A percentile compares a stretch with the other conserved stretches of the same genome.
These are phyloP conservation scores for Dicrurus megarhynchus DNA, from an alignment of 2,113 vertebrate genomes.

Conservation along the genomic window DNA sequence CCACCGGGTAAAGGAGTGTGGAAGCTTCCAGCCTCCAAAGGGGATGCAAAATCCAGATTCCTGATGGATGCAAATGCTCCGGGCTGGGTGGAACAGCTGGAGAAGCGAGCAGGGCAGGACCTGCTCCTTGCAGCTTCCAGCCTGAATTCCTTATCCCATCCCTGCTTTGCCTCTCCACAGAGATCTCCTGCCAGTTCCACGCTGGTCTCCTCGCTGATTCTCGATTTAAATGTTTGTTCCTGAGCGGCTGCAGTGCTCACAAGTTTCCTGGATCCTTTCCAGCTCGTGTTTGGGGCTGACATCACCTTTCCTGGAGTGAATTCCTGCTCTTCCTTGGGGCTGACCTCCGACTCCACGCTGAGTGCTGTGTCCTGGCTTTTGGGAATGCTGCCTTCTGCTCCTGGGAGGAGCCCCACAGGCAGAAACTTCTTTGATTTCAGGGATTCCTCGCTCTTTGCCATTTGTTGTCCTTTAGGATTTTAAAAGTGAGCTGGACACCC, in stretches of 20 bases:
- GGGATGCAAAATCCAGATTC: not conserved
- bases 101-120: constrained; percentile 20
- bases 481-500: not conserved
- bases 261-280: not conserved
- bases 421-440: not conserved
- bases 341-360: not conserved
- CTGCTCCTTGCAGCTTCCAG: not conserved
- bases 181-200: not conserved
- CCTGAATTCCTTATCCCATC: not conserved
- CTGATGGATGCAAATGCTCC: not conserved
- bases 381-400: not conserved
- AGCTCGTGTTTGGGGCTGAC: not conserved
- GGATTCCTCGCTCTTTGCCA: not conserved
- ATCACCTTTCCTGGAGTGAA: not conserved
- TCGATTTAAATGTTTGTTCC: not conserved
- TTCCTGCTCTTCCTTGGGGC: not conserved
- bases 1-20: rapidly evolving
- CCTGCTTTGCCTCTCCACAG: not conserved
- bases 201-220: not conserved
- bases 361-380: not conserved
- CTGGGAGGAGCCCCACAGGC: not conserved
- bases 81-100: not conserved
- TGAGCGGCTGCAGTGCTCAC: not conserved
- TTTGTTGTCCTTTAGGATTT: not conserved
- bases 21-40: not conserved